Conservation (phyloP, 2,113 vertebrate genomes). For the Mellivora capensis region DNA sequence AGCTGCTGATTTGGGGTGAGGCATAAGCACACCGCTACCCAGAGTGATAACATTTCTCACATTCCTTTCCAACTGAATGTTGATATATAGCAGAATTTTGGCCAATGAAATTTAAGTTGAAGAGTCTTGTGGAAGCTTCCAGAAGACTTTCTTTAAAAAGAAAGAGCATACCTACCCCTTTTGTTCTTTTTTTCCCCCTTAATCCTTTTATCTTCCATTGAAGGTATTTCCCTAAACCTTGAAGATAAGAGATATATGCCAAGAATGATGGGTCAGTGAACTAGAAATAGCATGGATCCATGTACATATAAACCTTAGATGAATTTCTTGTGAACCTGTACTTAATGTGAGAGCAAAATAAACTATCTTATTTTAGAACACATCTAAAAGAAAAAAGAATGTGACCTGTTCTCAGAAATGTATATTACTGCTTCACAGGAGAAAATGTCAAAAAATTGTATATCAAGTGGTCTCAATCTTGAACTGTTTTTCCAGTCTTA, state of each 20-base stretch:
- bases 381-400: not conserved
- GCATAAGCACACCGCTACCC: accelerated
- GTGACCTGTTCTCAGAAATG: not conserved
- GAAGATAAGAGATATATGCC: not conserved
- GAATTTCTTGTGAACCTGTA: not conserved
- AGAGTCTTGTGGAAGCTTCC: not conserved
- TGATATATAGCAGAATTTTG: not conserved
- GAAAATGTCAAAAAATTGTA: not conserved
- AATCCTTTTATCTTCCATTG: not conserved
- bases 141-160: not conserved
- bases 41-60: not conserved
- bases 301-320: not conserved
- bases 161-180: not conserved
- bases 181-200: not conserved
- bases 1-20: not conserved
- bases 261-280: not conserved
- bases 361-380: not conserved
- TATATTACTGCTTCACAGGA: not conserved
- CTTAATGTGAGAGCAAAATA: not conserved
- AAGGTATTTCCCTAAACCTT: not conserved
- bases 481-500: not conserved
- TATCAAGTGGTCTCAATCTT: not conserved
- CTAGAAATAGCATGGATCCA: not conserved
- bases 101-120: not conserved
- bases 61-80: not conserved